phyloP scores from a whole-genome alignment of 2,888 invertebrate species.

The Drosophila flavopinicola region DNA sequence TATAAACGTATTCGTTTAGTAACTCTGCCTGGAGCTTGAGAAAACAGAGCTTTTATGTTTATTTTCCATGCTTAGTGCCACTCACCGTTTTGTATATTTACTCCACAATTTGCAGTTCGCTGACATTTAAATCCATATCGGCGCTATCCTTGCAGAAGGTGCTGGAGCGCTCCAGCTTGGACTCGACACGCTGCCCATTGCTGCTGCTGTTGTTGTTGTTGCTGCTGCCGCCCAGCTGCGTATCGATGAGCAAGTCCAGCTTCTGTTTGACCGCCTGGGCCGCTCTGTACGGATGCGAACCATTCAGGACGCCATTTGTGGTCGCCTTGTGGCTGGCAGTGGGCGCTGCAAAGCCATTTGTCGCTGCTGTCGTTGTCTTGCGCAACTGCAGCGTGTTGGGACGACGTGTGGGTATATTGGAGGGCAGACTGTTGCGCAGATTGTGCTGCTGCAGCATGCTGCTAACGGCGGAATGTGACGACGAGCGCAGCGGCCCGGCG shows the following conservation, averaged over 20 bases:
- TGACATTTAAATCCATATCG: slow-evolving; percentile 78
- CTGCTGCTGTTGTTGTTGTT: slow-evolving; percentile 15
- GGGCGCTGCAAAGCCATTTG: slow-evolving; percentile 37
- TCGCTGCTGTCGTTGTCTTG: slow-evolving; percentile 63
- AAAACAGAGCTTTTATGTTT: too few relatives aligned
- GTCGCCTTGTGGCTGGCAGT: slow-evolving; percentile 24
- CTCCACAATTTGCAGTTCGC: slow-evolving; percentile 84
- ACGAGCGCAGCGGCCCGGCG: slow-evolving; percentile 73
- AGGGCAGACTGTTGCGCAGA: slow-evolving; percentile 79
- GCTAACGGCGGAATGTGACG: slow-evolving; percentile 79
- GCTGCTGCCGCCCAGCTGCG: slow-evolving; percentile 33
- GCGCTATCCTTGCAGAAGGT: slow-evolving; percentile 84
- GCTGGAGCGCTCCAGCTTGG: slow-evolving; percentile 84
- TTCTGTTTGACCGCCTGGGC: slow-evolving; percentile 81
- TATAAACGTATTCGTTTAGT: not conserved
- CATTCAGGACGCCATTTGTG: slow-evolving; percentile 63
- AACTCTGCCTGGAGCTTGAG: too few relatives aligned
- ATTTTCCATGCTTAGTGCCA: too few relatives aligned
- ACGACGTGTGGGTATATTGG: slow-evolving; percentile 83
- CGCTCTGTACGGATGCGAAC: slow-evolving; percentile 62
- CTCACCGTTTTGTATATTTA: slow-evolving; percentile 53
- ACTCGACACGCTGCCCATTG: slow-evolving; percentile 57
- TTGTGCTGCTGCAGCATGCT: slow-evolving; percentile 73
- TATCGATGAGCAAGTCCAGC: slow-evolving; percentile 81
- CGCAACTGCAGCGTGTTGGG: slow-evolving; percentile 82